These are phyloP conservation scores for Falco peregrinus DNA, from an alignment of 2,797 vertebrate genomes.

Conservation along the genomic window DNA sequence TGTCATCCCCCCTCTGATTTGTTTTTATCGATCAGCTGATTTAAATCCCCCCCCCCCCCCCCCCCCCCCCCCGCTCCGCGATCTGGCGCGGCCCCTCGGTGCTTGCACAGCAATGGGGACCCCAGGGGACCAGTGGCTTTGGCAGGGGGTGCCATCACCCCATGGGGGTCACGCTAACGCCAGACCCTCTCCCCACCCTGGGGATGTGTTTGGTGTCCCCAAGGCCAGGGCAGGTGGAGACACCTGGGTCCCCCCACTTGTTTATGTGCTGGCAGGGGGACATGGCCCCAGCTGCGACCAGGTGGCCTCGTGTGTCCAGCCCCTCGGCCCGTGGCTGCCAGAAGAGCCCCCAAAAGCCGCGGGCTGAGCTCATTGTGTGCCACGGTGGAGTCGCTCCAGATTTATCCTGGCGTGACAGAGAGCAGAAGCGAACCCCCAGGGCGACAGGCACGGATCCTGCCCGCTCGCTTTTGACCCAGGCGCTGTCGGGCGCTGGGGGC, in stretches of 20 bases:
- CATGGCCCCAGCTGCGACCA: neutral
- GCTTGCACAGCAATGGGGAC: neutral
- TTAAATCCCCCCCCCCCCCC: neutral
- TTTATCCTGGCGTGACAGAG: slow-evolving; percentile 23
- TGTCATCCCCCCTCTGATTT: slow-evolving; percentile 37
- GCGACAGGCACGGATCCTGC: slow-evolving; percentile 1
- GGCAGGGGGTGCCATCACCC: neutral
- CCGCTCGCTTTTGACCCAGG: neutral
- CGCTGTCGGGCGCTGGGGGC: neutral
- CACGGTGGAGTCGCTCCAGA: slow-evolving; percentile 29
- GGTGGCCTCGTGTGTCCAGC: neutral
- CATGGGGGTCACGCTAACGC: neutral
- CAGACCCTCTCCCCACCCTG: neutral
- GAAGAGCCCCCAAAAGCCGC: neutral
- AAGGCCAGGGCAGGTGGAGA: neutral
- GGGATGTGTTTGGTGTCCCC: neutral
- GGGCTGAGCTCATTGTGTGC: slow-evolving; percentile 51
- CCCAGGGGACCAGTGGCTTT: neutral
- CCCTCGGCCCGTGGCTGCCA: neutral
- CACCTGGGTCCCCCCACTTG: neutral
- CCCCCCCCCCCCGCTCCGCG: neutral
- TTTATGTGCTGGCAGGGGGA: neutral
- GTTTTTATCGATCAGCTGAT: slow-evolving; percentile 61
- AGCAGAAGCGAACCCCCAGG: slow-evolving; percentile 35
- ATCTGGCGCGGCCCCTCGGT: neutral